Evolutionary conservation across 2,113 vertebrate genomes (phyloP), one percentile per base, ranked within the genome.

Genomic region (Phasianus colchicus): DNA sequence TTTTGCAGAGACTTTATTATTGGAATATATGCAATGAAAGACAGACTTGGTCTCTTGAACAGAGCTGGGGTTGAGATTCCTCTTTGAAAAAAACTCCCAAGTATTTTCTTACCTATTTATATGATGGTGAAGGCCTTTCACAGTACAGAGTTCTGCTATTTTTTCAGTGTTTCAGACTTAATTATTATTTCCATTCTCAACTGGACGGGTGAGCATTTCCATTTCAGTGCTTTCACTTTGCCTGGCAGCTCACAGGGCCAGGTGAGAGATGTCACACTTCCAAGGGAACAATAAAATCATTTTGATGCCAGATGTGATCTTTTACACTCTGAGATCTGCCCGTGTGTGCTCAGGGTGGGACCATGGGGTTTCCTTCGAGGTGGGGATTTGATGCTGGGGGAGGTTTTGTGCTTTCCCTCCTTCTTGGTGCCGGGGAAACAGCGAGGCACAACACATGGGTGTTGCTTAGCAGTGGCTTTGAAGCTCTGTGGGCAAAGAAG

Each of bases 31-130:
- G 63, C 45, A 5, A 22, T 70, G 84, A 95, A 96, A 92, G 92
- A 95, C 83, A 50, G 34, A 83, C 38, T 27, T 6, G 3, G 67
- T 84, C 79, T 82, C 86, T 83, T 85, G 60, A 86, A 63, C 79
- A 79, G 92, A 96, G 93, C 96, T 83, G 85, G 52, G 84, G 19
- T 93, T 92, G 67, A 96, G 84, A 96, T 90, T 91, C 84, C 48
- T 91, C 83, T 80, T 89, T 36, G 64, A 83, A 74, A 94, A 96
- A 96, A 92, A 5, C 32, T 29, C 27, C 52, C 52, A 54, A 54
- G 27, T 97, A 93, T 96, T 77, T 96, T 95, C 97, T 88, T 96
- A 92, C 82, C 92, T 92, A n/a, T 93, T 78, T 95, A 71, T 92
- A 54, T 70, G 7, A 32, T 20, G 81, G 69, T 29, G 42, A 47